Base-by-base conservation (phyloP, 1,140 invertebrate genomes). In the Bursaphelenchus mucronatus region DNA sequence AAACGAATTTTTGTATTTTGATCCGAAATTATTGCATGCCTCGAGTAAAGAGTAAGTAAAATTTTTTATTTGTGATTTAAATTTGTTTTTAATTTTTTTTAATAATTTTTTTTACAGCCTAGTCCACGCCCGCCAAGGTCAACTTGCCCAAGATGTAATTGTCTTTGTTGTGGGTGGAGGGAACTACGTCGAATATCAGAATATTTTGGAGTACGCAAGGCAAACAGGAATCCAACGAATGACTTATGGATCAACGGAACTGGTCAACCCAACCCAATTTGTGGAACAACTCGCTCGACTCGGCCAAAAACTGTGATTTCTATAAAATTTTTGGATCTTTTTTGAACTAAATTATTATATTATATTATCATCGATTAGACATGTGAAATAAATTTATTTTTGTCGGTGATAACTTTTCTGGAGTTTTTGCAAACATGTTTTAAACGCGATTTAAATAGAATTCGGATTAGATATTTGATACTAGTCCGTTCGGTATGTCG, bases 141-240 rank as follows among this genome's bases (percentile, higher is more conserved):
- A 78, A 44, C 54, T 68, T 17, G 74, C 72, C 9, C 63, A 73
- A 53, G 79, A 82, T 45, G 74, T 80, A 3, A 70, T 96, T 71
- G 93, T 98, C 8, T 98, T 98, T 82, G 86, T 98, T 56, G 90
- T 98, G 40, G 95, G 95, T 57, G 95, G 95, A 64, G 95, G 95
- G 41, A 97, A 96, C 85, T 98, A 98, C 81, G 96, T 97, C 74
- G 95, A 99, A 83, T 98, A 98, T 82, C 94, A 97, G 82, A 98
- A 99, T 86, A 85, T 99, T 45, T 87, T 91, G 43, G 94, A 97
- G 82, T 96, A 94, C 82, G 89, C 89, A 13, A 95, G 91, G 85
- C 87, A 40, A 2, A 81, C 78, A 46, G 68, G 86, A 83, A 73
- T 80, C n/a, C 90, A 90, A 82, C 86, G 89, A 79, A 89, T 97